Evolutionary conservation across 2,888 invertebrate genomes (phyloP).

Genomic region (Ischnus inquisitorius): DNA sequence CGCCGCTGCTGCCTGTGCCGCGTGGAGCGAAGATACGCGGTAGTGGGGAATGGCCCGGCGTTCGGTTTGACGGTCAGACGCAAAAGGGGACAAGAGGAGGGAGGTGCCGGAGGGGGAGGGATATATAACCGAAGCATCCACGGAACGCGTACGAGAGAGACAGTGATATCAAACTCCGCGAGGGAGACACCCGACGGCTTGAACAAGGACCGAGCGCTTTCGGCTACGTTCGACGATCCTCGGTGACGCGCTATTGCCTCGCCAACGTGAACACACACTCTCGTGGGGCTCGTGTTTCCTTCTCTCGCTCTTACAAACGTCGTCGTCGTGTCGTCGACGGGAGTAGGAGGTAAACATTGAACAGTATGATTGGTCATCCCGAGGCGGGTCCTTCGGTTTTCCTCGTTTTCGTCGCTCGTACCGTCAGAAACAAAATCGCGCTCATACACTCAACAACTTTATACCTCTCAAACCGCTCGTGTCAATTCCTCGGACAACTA

Average conservation of each 20-base stretch:
- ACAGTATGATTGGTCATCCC: conserved; percentile 83
- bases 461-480: not conserved
- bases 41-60: conserved; percentile 35
- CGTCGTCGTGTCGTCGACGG: conserved; percentile 70
- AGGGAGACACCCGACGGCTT: conserved; percentile 17
- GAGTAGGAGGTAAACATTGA: conserved; percentile 84
- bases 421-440: conserved; percentile 69
- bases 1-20: conserved; percentile 76
- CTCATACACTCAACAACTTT: conserved; percentile 56
- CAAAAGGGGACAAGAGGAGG: conserved; percentile 28
- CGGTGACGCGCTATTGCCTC: conserved; percentile 64
- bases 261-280: not conserved
- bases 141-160: not conserved
- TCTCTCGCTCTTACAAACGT: conserved; percentile 33
- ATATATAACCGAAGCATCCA: not conserved
- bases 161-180: not conserved
- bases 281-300: not conserved
- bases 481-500: not conserved
- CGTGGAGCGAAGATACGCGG: conserved; percentile 61
- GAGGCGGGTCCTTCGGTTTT: conserved; percentile 84
- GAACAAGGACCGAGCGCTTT: conserved; percentile 68
- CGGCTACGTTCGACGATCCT: conserved; percentile 79
- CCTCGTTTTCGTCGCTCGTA: conserved; percentile 71
- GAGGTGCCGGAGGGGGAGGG: conserved; percentile 3
- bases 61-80: conserved; percentile 24